Conservation (phyloP, 2,888 invertebrate species). For the Nebria brevicollis region DNA sequence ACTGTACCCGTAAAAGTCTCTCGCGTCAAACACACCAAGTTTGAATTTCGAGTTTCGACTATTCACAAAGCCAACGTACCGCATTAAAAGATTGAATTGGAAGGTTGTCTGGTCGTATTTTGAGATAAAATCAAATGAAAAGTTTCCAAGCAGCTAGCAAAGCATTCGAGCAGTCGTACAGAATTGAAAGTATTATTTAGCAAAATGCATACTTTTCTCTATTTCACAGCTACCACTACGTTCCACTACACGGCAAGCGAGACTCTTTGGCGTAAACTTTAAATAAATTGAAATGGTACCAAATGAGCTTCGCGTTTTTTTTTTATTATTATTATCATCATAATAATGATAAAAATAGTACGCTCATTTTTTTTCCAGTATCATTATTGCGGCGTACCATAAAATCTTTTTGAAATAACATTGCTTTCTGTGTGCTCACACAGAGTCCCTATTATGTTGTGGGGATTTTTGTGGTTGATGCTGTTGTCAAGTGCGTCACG, state of each 20-base stretch:
- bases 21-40: background rate
- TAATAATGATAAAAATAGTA: background rate
- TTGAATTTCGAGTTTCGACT: background rate
- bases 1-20: background rate
- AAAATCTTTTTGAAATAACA: background rate
- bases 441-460: background rate
- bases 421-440: background rate
- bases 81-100: conserved; percentile 1
- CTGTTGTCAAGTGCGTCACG: background rate
- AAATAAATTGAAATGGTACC: background rate
- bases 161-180: background rate
- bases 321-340: background rate
- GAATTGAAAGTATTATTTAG: background rate
- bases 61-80: conserved; percentile 1
- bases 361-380: background rate
- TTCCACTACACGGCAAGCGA: background rate
- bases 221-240: background rate
- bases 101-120: conserved; percentile 1
- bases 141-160: background rate
- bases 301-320: background rate
- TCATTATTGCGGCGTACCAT: background rate
- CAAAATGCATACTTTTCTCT: background rate
- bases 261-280: background rate
- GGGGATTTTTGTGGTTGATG: background rate
- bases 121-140: conserved; percentile 1